phyloP scores from a whole-genome alignment of 2,797 vertebrate species.

The Lacerta bilineata region DNA sequence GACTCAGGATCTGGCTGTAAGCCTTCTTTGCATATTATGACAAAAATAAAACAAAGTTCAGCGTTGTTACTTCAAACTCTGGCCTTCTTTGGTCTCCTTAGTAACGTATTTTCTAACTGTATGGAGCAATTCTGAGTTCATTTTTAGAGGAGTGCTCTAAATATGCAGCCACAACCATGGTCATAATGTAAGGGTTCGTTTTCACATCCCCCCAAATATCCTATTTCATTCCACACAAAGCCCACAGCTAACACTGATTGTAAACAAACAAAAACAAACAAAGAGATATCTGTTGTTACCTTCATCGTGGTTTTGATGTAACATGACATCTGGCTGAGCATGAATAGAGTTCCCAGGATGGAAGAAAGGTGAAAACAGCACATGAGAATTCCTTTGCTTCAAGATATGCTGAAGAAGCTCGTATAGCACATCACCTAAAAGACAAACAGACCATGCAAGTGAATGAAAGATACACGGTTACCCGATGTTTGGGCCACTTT shows the following conservation, averaged over 20 bases:
- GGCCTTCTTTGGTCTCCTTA: background rate
- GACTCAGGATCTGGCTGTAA: background rate
- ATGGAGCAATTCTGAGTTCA: background rate
- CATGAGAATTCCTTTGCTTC: conserved; percentile 93
- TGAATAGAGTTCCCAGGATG: conserved; percentile 92
- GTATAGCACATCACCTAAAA: conserved; percentile 94
- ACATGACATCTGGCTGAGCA: conserved; percentile 85
- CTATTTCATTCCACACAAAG: conserved; percentile 11
- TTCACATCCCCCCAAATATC: background rate
- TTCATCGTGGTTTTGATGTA: conserved; percentile 93
- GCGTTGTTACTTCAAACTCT: too few relatives aligned
- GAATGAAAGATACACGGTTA: conserved; percentile 44
- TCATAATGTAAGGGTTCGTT: background rate
- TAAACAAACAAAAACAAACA: background rate
- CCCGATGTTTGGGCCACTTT: background rate
- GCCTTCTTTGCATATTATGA: background rate
- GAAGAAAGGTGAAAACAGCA: conserved; percentile 89
- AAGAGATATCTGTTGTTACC: conserved; percentile 79
- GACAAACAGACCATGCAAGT: conserved; percentile 56
- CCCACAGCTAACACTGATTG: background rate
- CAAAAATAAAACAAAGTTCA: background rate
- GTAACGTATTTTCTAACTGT: background rate
- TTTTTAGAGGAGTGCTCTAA: background rate
- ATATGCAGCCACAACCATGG: background rate
- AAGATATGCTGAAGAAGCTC: conserved; percentile 98